These are phyloP conservation scores for Thumatha senex DNA, from an alignment of 2,888 invertebrate genomes.

Conservation along the genomic window DNA sequence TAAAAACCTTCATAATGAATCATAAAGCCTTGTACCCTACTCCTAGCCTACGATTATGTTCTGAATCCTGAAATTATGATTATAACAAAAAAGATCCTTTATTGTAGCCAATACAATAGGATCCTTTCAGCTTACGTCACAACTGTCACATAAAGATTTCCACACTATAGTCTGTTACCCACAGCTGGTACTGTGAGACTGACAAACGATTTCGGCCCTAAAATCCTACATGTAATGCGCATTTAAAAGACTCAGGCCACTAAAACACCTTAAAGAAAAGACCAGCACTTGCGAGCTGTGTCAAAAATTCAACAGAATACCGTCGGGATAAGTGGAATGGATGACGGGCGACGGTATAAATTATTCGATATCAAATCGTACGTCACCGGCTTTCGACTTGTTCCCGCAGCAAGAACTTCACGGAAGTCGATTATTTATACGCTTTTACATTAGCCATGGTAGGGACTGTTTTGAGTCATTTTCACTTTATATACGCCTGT, in stretches of 20 bases:
- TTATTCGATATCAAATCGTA: constrained; percentile 82
- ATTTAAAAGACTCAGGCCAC: constrained; percentile 72
- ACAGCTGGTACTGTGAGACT: constrained; percentile 41
- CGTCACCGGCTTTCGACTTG: constrained; percentile 78
- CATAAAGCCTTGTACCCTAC: background rate
- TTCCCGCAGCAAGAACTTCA: constrained; percentile 74
- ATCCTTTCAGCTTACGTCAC: constrained; percentile 27
- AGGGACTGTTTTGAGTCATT: constrained; percentile 68
- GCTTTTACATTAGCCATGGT: constrained; percentile 71
- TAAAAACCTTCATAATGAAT: background rate
- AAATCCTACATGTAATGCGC: constrained; percentile 56
- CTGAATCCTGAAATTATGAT: background rate
- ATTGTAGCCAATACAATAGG: constrained; percentile 21
- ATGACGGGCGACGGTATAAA: constrained; percentile 76
- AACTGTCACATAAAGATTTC: constrained; percentile 24
- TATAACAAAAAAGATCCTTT: constrained; percentile 12
- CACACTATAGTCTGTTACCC: constrained; percentile 38
- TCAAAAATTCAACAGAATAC: constrained; percentile 79
- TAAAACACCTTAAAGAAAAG: constrained; percentile 74
- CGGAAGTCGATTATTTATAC: constrained; percentile 80
- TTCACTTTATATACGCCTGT: constrained; percentile 64
- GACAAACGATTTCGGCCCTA: constrained; percentile 46
- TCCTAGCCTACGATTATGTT: background rate
- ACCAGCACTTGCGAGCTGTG: constrained; percentile 69
- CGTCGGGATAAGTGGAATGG: constrained; percentile 80